Evolutionary conservation across 1,140 invertebrate genomes (phyloP).

Genomic region (Tetragonula clypearis): DNA sequence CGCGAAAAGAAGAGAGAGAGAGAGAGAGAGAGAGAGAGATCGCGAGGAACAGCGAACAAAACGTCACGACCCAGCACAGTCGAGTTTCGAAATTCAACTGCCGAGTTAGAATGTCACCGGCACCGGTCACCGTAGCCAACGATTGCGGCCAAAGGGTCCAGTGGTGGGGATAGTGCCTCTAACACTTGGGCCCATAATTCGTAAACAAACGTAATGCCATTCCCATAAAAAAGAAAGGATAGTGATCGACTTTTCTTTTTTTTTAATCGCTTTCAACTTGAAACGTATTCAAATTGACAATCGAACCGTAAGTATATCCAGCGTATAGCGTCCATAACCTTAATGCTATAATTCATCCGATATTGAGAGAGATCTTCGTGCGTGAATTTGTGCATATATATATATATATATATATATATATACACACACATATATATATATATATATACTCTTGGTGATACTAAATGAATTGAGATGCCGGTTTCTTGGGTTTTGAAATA

Average conservation of each 20-base stretch:
- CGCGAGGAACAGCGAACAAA: neutral
- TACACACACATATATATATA: neutral
- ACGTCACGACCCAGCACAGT: neutral
- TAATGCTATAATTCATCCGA: no score
- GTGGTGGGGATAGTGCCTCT: constrained; percentile 23
- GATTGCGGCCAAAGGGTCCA: constrained; percentile 24
- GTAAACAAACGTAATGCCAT: neutral
- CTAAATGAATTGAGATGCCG: neutral
- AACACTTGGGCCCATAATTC: constrained; percentile 7
- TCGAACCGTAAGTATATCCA: neutral
- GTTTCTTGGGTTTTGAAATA: neutral
- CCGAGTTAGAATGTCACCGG: neutral
- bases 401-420: neutral
- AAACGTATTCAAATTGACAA: neutral
- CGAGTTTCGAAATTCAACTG: constrained; percentile 42
- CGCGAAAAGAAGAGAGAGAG: neutral
- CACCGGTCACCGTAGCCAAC: neutral
- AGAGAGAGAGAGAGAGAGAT: neutral
- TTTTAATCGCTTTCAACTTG: neutral
- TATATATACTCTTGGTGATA: neutral
- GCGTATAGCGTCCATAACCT: no score
- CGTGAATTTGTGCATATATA: neutral
- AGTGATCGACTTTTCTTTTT: neutral
- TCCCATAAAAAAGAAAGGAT: neutral
- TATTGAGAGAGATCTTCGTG: no score